Base-by-base conservation (phyloP, 2,888 invertebrate genomes). In the Caenorhabditis drosophilae region DNA sequence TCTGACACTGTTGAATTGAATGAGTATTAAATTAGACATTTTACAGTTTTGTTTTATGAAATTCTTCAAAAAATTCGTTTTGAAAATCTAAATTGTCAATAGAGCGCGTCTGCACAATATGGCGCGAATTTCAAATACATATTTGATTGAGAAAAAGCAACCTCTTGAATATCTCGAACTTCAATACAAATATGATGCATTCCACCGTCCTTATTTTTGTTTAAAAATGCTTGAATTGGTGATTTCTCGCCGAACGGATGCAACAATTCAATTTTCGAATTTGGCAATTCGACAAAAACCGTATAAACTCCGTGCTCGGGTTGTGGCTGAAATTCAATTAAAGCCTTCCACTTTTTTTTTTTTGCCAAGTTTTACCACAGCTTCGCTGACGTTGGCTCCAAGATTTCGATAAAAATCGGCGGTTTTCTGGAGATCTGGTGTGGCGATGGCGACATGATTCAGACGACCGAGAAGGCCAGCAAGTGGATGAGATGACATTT, bases 111-210 rank as follows among this genome's bases (percentile, higher is more conserved):
- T n/a, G n/a, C n/a, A n/a, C n/a, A n/a, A n/a, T n/a, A n/a, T n/a
- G n/a, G n/a, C n/a, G n/a, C n/a, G n/a, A n/a, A n/a, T n/a, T n/a
- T n/a, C n/a, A n/a, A n/a, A n/a, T n/a, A n/a, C n/a, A n/a, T n/a
- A n/a, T n/a, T n/a, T n/a, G n/a, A n/a, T n/a, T n/a, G n/a, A n/a
- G n/a, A n/a, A n/a, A n/a, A n/a, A n/a, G n/a, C n/a, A 7, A 63
- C 71, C 54, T 74, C 69, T 27, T 74, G 58, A 51, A 74, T 74
- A 46, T 67, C 64, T 23, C 63, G 61, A 35, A 88, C 88, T 84
- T 88, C 88, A 41, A 88, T 84, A 77, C 88, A 88, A 45, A 88
- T 85, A 72, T 88, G 88, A 78, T 88, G 88, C 84, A 88, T 87
- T 49, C 88, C 88, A 54, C 88, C 88, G 71, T 79, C 79, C 69